These are phyloP conservation scores for Anomalospiza imberbis DNA, from an alignment of 2,797 vertebrate genomes.

Conservation along the genomic window DNA sequence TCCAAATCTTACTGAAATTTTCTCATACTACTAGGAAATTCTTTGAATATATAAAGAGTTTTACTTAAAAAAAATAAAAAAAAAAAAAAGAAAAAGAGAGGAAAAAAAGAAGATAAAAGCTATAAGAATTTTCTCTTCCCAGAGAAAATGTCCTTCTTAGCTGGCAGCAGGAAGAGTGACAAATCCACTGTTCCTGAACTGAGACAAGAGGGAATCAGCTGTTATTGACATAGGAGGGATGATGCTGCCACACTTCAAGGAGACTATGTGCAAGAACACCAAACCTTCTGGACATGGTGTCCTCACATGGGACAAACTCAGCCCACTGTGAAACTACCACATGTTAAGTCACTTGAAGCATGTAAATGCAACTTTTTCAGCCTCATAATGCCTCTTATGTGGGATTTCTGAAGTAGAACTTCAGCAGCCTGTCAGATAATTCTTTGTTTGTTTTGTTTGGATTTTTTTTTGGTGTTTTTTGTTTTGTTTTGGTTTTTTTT, in stretches of 20 bases:
- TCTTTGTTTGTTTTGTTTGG: neutral
- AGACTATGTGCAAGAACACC: neutral
- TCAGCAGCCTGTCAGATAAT: neutral
- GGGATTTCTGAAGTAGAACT: neutral
- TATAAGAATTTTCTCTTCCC: neutral
- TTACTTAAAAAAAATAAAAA: neutral
- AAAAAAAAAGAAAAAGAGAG: neutral
- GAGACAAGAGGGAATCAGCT: slow-evolving; percentile 29
- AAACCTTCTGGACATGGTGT: neutral
- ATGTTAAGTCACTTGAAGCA: neutral
- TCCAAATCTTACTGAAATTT: neutral
- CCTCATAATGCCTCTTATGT: neutral
- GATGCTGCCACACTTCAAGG: neutral
- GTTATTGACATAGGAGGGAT: neutral
- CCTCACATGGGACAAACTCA: neutral
- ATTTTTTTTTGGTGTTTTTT: too few species aligned
- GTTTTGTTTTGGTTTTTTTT: neutral
- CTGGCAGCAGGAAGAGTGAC: neutral
- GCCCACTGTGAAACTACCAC: neutral
- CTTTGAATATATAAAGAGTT: neutral
- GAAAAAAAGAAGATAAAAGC: neutral
- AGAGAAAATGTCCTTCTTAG: neutral
- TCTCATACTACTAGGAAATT: neutral
- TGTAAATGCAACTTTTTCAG: neutral
- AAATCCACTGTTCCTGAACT: slow-evolving; percentile 1